These are phyloP conservation scores for Meandrina meandrites DNA, from an alignment of 92 coral and sea anemone genomes.

Conservation along the genomic window DNA sequence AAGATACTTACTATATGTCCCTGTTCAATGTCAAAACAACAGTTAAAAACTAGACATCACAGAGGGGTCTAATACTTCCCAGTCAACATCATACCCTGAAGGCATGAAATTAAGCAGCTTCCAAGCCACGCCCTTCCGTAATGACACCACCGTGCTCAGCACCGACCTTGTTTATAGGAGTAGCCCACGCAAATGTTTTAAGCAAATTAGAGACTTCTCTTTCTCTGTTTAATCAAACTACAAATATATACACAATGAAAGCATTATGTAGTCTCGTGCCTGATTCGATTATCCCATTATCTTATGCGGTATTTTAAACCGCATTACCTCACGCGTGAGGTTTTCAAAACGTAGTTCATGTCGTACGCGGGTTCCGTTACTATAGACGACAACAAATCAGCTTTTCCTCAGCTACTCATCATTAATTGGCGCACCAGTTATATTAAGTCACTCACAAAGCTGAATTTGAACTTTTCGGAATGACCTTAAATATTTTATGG, in stretches of 20 bases:
- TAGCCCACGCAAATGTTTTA: background rate
- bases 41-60: background rate
- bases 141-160: background rate
- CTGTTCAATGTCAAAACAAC: background rate
- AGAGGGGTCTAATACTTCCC: background rate
- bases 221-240: background rate
- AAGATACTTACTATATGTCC: background rate
- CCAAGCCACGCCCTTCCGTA: background rate
- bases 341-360: background rate
- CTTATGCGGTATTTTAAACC: background rate
- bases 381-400: background rate
- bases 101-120: background rate
- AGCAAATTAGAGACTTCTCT: background rate
- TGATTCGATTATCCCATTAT: background rate
- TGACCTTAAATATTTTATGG: too few species aligned
- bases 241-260: background rate
- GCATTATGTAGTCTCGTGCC: background rate
- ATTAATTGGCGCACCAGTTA: background rate
- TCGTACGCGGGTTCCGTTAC: background rate
- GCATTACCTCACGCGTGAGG: background rate
- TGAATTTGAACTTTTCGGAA: background rate
- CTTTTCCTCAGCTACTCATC: background rate
- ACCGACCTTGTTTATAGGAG: background rate
- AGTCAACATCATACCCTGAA: background rate
- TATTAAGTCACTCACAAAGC: background rate